phyloP scores from a whole-genome alignment of 30 jellyfish, hydroid and myxozoan genomes.

The Aurelia aurita complex sp. Pacific region DNA sequence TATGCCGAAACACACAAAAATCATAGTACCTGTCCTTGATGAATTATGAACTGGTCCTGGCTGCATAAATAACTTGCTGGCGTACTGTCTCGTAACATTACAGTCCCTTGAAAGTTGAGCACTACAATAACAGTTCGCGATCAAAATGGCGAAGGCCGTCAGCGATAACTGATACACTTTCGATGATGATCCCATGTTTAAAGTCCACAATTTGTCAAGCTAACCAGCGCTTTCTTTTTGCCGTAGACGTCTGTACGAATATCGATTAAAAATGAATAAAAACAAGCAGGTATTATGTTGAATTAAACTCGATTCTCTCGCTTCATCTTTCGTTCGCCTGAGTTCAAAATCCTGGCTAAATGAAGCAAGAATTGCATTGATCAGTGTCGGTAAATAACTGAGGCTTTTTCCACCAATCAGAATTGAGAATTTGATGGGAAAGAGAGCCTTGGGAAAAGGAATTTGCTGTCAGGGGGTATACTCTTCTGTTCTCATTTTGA shows the following conservation, averaged over 20 bases:
- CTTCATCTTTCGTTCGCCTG: constrained; percentile 37
- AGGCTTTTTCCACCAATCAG: constrained; percentile 51
- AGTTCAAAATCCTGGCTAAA: constrained; percentile 26
- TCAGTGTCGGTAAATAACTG: constrained; percentile 48
- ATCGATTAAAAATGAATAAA: neutral
- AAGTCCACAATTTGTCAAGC: no score
- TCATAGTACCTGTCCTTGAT: constrained; percentile 35
- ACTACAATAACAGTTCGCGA: constrained; percentile 47
- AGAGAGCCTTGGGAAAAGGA: neutral
- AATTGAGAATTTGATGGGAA: constrained; percentile 37
- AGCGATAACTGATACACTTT: constrained; percentile 27
- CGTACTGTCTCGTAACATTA: constrained; percentile 55
- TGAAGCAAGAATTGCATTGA: constrained; percentile 18
- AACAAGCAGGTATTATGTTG: neutral
- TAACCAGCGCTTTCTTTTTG: no score
- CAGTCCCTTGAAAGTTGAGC: constrained; percentile 37
- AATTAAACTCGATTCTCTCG: constrained; percentile 18
- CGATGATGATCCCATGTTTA: constrained; percentile 8
- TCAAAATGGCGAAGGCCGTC: constrained; percentile 78
- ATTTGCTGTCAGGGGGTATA: constrained; percentile 28
- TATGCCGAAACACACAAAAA: neutral
- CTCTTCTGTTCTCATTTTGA: neutral
- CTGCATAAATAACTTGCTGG: constrained; percentile 16
- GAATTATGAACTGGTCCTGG: constrained; percentile 28
- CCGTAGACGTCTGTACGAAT: no score